Conservation (phyloP, 53 echinoderm and acorn worm genomes). For the Holothuria scabra region DNA sequence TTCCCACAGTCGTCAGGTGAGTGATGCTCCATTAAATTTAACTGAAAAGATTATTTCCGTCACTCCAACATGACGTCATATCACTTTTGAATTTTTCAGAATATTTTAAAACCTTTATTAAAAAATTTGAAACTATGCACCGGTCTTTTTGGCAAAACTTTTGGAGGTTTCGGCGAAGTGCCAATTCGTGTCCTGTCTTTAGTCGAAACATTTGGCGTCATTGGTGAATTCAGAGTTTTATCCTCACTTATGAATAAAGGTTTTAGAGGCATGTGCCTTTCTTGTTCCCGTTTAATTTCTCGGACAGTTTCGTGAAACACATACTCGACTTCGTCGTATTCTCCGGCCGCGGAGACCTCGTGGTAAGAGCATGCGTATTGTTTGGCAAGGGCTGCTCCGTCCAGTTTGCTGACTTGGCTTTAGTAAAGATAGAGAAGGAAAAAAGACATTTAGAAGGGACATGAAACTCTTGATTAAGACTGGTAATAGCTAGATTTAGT, state of each 20-base stretch:
- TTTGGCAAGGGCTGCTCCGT: conserved; percentile 84
- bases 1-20: no score
- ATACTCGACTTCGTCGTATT: conserved; percentile 82
- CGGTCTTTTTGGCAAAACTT: conserved; percentile 90
- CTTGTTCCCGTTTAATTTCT: conserved; percentile 87
- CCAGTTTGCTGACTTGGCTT: conserved; percentile 97
- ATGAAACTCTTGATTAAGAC: neutral
- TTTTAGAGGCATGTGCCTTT: conserved; percentile 89
- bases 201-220: conserved; percentile 50
- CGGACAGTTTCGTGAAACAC: conserved; percentile 95
- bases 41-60: no score
- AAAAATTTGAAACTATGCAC: conserved; percentile 93
- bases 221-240: conserved; percentile 57
- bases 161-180: conserved; percentile 79
- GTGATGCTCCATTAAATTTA: no score
- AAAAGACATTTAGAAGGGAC: neutral
- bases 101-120: conserved; percentile 97
- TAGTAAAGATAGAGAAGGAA: neutral
- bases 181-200: conserved; percentile 69
- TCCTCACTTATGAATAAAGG: conserved; percentile 96
- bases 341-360: conserved; percentile 93
- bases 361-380: conserved; percentile 97
- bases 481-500: no score
- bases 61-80: no score
- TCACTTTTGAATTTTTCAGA: conserved; percentile 46